These are phyloP conservation scores for Pipa parva DNA, from an alignment of 2,113 vertebrate species.

Conservation along the genomic window DNA sequence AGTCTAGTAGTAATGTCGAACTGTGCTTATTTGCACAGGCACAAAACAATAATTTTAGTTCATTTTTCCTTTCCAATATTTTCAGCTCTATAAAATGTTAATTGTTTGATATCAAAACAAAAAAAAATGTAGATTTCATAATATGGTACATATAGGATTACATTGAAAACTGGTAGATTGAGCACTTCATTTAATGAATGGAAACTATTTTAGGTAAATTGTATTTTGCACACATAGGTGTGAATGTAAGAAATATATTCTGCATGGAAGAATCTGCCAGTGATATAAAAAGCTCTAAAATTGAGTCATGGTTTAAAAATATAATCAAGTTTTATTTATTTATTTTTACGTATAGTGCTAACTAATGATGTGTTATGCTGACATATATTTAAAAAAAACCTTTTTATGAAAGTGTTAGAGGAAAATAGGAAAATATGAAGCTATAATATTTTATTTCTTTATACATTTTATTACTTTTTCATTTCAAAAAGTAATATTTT, in stretches of 20 bases:
- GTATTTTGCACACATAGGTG: neutral
- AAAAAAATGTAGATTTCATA: too few relatives aligned
- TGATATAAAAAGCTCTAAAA: conserved; percentile 34
- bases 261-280: conserved; percentile 43
- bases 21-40: too few relatives aligned
- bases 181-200: conserved; percentile 6
- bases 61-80: too few relatives aligned
- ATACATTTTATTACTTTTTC: too few relatives aligned
- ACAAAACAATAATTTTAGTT: too few relatives aligned
- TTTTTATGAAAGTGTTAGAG: neutral
- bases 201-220: conserved; percentile 16
- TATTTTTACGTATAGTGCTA: conserved; percentile 28
- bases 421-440: neutral
- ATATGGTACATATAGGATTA: too few relatives aligned
- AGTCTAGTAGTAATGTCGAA: too few relatives aligned
- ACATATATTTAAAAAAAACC: conserved; percentile 6
- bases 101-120: too few relatives aligned
- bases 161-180: too few relatives aligned
- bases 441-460: too few relatives aligned
- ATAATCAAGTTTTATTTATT: conserved; percentile 8
- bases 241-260: conserved; percentile 46
- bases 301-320: conserved; percentile 41
- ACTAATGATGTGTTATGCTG: conserved; percentile 22
- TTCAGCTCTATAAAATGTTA: too few relatives aligned
- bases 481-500: too few relatives aligned